phyloP scores from a whole-genome alignment of 2,113 vertebrate genomes.

The Odobenus rosmarus region DNA sequence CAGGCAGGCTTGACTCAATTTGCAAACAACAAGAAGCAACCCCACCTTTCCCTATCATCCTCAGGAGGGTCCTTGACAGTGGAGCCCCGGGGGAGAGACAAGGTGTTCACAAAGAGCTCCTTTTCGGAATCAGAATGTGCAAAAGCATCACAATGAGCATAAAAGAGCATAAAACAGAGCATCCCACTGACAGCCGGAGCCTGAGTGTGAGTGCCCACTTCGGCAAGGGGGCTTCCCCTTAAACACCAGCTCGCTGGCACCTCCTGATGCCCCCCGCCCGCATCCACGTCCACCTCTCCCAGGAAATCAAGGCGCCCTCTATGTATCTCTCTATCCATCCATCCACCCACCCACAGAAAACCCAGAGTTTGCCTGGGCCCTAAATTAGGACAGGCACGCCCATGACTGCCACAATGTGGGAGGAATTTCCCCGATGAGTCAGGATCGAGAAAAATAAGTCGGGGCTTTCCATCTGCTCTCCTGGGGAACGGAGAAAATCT shows the following conservation, averaged over 20 bases:
- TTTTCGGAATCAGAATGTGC: background rate
- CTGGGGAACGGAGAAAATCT: background rate
- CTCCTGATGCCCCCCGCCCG: accelerated
- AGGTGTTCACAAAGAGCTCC: background rate
- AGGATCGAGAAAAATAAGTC: background rate
- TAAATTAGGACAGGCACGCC: background rate
- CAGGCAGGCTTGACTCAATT: accelerated
- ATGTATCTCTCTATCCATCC: too few relatives aligned
- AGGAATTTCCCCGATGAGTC: background rate
- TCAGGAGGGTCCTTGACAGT: background rate
- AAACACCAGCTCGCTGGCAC: background rate
- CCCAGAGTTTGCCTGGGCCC: background rate
- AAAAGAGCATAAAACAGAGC: background rate
- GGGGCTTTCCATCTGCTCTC: background rate
- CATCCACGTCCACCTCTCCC: background rate
- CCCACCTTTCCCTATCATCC: background rate
- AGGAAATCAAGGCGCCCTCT: too few relatives aligned
- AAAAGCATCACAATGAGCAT: background rate
- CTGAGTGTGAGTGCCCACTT: accelerated
- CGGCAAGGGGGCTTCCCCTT: background rate
- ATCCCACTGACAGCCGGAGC: too few relatives aligned
- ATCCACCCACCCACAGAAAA: too few relatives aligned
- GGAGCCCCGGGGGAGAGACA: background rate
- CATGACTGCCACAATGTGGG: too few relatives aligned
- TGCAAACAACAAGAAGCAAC: background rate